These are phyloP conservation scores for Caenorhabditis drosophilae DNA, from an alignment of 2,888 invertebrate genomes.

Conservation along the genomic window DNA sequence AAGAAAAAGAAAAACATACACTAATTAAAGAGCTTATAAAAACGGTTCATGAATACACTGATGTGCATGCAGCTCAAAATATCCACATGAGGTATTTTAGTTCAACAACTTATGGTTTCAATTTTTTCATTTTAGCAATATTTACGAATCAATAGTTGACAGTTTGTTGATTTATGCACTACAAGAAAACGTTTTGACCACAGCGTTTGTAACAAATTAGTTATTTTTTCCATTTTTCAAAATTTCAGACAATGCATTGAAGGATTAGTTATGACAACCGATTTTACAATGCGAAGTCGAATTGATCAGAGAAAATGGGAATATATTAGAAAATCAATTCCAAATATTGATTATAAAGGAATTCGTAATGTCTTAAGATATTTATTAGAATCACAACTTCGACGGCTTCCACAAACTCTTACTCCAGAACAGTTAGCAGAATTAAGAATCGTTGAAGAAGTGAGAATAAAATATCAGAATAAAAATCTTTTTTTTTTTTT, in stretches of 20 bases:
- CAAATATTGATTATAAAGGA: constrained; percentile 42
- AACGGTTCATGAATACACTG: constrained; percentile 19
- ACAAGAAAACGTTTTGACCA: background rate
- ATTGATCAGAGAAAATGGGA: constrained; percentile 29
- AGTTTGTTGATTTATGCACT: constrained; percentile 13
- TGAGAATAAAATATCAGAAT: no score
- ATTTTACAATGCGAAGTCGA: constrained; percentile 32
- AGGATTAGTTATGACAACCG: constrained; percentile 38
- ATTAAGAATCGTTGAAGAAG: constrained; percentile 22
- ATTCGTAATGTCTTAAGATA: constrained; percentile 29
- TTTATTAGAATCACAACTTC: constrained; percentile 21
- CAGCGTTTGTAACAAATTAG: constrained; percentile 1
- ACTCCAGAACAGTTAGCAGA: constrained; percentile 30
- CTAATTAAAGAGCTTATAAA: constrained; percentile 26
- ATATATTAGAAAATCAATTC: constrained; percentile 27
- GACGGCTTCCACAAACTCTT: constrained; percentile 16
- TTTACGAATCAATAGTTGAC: constrained; percentile 27
- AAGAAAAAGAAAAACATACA: constrained; percentile 18
- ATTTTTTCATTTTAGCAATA: constrained; percentile 12
- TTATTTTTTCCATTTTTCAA: background rate
- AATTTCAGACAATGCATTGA: constrained; percentile 19
- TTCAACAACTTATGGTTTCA: no score
- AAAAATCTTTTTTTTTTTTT: background rate
- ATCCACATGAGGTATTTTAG: constrained; percentile 11
- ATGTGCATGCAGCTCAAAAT: constrained; percentile 12